Percentiles rank a stretch among this genome's conserved stretches.
Evolutionary conservation across 2,113 vertebrate genomes (phyloP).

Genomic region (Percina caprodes): DNA sequence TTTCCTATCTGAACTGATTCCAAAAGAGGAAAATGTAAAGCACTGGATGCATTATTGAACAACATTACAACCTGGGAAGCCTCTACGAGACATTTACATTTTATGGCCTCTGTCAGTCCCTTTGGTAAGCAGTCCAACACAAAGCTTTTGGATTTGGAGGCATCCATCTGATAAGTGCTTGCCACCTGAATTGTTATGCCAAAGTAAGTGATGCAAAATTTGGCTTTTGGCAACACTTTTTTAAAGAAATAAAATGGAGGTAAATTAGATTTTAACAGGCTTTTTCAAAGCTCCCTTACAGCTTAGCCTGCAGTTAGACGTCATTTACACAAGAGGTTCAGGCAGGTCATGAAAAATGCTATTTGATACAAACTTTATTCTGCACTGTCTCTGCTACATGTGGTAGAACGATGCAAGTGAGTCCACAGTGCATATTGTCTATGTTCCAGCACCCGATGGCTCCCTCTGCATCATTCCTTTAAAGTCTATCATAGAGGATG

Average conservation of each 20-base stretch:
- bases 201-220: not conserved
- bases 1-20: slow-evolving; percentile 56
- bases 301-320: slow-evolving; percentile 58
- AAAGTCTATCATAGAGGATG: not conserved
- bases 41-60: slow-evolving; percentile 68
- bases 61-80: slow-evolving; percentile 54
- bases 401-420: not conserved
- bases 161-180: slow-evolving; percentile 33
- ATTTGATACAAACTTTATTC: slow-evolving; percentile 52
- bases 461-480: not conserved
- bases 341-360: slow-evolving; percentile 68
- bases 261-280: slow-evolving; percentile 40
- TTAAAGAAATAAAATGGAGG: slow-evolving; percentile 20
- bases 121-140: slow-evolving; percentile 25
- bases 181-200: slow-evolving; percentile 2
- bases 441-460: not conserved
- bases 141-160: not conserved
- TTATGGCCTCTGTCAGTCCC: slow-evolving; percentile 32
- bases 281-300: slow-evolving; percentile 36
- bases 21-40: slow-evolving; percentile 63
- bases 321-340: slow-evolving; percentile 53
- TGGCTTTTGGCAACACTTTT: slow-evolving; percentile 21
- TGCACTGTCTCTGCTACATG: slow-evolving; percentile 15
- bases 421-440: not conserved
- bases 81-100: slow-evolving; percentile 53